A percentile compares a stretch with the other conserved stretches of the same genome.
Conservation (phyloP, 2,888 invertebrate species). For the Cosmorhoe ocellata region DNA sequence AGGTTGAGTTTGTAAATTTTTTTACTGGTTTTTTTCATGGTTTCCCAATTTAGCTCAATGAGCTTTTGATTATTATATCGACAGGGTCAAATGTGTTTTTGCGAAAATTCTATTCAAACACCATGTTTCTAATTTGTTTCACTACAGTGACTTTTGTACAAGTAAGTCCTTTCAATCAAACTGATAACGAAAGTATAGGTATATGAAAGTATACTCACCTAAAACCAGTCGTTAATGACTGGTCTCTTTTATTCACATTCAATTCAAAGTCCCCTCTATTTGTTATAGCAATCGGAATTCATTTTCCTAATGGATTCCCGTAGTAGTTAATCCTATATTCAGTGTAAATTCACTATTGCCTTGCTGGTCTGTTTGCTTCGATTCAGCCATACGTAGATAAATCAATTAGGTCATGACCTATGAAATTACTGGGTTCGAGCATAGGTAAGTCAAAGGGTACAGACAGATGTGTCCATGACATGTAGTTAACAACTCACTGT, state of each 20-base stretch:
- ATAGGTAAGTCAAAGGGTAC: neutral
- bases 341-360: slow-evolving; percentile 22
- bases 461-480: neutral
- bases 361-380: slow-evolving; percentile 17
- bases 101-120: too few species aligned
- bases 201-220: too few species aligned
- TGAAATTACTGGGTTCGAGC: slow-evolving; percentile 15
- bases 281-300: slow-evolving; percentile 23
- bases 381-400: slow-evolving; percentile 19
- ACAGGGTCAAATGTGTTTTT: too few species aligned
- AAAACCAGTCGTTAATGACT: slow-evolving; percentile 16
- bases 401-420: slow-evolving; percentile 21
- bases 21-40: too few species aligned
- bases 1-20: too few species aligned
- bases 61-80: too few species aligned
- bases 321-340: slow-evolving; percentile 21
- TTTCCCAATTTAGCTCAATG: too few species aligned
- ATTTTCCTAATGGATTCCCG: slow-evolving; percentile 31
- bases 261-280: slow-evolving; percentile 17
- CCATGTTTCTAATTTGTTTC: too few species aligned
- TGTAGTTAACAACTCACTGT: neutral
- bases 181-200: too few species aligned
- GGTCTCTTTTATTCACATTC: slow-evolving; percentile 16
- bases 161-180: too few species aligned
- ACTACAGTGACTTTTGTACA: too few species aligned